phyloP scores from a whole-genome alignment of 2,797 vertebrate species.

The Enteromius trimaculatus region DNA sequence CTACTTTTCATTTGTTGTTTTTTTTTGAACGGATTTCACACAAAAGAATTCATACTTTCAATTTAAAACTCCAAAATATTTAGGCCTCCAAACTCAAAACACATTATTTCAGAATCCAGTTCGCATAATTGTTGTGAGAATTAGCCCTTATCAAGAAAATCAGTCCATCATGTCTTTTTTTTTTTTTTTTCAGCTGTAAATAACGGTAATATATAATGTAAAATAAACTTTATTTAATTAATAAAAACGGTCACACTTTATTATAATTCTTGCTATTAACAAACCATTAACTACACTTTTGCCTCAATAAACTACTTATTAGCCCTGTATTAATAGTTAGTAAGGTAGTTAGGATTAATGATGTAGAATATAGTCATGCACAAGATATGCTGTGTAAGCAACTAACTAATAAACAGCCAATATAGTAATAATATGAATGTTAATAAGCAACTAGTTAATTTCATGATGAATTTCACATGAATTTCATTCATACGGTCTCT shows the following conservation, averaged over 20 bases:
- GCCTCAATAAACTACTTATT: background rate
- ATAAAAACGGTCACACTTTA: background rate
- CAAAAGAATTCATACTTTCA: slow-evolving; percentile 6
- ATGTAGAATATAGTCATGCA: background rate
- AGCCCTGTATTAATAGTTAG: background rate
- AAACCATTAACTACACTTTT: background rate
- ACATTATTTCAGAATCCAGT: background rate
- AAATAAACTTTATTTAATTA: background rate
- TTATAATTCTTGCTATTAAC: background rate
- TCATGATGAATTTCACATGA: background rate
- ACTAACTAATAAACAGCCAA: background rate
- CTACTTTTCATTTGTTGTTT: slow-evolving; percentile 13
- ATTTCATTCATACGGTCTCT: background rate
- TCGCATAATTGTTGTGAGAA: background rate
- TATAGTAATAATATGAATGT: background rate
- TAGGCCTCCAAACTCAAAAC: slow-evolving; percentile 14
- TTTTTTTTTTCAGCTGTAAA: background rate
- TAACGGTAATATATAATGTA: background rate
- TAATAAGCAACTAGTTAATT: background rate
- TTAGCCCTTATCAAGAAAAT: background rate
- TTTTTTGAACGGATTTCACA: slow-evolving; percentile 1
- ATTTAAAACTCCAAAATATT: slow-evolving; percentile 34
- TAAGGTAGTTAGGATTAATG: background rate
- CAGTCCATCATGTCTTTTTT: background rate
- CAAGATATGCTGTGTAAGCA: background rate